A percentile compares a stretch with the other conserved stretches of the same genome.
Evolutionary conservation across 2,888 invertebrate genomes (phyloP).

Genomic region (Chydorus sphaericus): DNA sequence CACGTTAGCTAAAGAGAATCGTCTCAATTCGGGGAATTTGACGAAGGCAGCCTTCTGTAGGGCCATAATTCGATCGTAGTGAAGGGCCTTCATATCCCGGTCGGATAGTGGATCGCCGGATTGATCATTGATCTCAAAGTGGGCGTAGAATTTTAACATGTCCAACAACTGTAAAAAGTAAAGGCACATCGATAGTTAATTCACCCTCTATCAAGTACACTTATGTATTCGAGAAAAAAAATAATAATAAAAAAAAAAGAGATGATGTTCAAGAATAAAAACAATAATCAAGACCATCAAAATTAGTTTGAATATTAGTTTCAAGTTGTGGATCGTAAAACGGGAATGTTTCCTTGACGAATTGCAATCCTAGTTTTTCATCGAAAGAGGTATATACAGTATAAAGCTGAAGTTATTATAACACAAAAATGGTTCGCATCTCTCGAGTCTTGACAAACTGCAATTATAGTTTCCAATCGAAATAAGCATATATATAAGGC

Average conservation of each 20-base stretch:
- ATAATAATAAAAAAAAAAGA: background rate
- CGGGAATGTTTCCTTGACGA: no score
- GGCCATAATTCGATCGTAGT: constrained; percentile 82
- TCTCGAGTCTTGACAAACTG: no score
- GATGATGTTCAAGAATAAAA: background rate
- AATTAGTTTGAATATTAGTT: background rate
- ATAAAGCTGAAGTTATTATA: no score
- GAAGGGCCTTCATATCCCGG: constrained; percentile 81
- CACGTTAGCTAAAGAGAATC: constrained; percentile 84
- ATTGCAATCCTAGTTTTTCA: no score
- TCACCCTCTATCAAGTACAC: background rate
- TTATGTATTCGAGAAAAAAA: background rate
- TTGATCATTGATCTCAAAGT: constrained; percentile 95
- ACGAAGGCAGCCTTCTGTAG: constrained; percentile 87
- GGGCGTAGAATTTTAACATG: constrained; percentile 88
- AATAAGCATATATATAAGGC: no score
- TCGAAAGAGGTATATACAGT: no score
- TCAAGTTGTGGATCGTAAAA: no score
- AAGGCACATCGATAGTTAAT: background rate
- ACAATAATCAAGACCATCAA: background rate
- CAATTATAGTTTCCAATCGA: no score
- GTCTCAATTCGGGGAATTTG: constrained; percentile 68
- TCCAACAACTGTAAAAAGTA: constrained; percentile 54
- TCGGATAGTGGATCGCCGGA: constrained; percentile 88
- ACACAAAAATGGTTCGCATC: no score